A percentile compares a stretch with the other conserved stretches of the same genome.
Evolutionary conservation across 1,140 invertebrate genomes (phyloP).

Genomic region (Oryzaephilus surinamensis): DNA sequence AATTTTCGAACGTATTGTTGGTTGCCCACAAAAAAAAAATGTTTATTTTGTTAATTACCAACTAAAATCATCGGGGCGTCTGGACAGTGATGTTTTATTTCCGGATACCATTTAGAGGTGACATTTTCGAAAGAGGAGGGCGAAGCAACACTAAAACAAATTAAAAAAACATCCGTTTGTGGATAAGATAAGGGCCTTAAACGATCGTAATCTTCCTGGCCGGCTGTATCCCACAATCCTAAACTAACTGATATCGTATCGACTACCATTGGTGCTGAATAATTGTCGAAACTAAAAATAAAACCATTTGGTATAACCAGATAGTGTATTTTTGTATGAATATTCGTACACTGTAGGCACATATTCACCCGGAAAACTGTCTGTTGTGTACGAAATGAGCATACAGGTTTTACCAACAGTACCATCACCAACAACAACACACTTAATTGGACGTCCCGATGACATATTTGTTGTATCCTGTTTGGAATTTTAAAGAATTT

Average conservation of each 20-base stretch:
- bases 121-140: constrained; percentile 99
- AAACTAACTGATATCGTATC: constrained; percentile 93
- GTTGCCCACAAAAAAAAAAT: too few species aligned
- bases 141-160: constrained; percentile 95
- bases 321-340: constrained; percentile 46
- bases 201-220: constrained; percentile 96
- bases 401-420: constrained; percentile 98
- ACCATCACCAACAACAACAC: constrained; percentile 86
- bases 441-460: constrained; percentile 90
- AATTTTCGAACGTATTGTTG: too few species aligned
- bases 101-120: constrained; percentile 97
- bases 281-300: constrained; percentile 86
- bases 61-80: constrained; percentile 97
- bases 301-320: constrained; percentile 3
- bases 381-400: constrained; percentile 97
- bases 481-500: too few species aligned
- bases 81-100: constrained; percentile 97
- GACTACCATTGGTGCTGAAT: constrained; percentile 94
- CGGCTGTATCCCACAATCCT: constrained; percentile 92
- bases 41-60: too few species aligned
- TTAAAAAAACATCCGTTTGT: constrained; percentile 97
- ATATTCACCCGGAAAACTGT: constrained; percentile 98
- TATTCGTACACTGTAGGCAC: constrained; percentile 77
- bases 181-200: constrained; percentile 88
- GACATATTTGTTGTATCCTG: constrained; percentile 50